These are phyloP conservation scores for Aldabrachelys gigantea DNA, from an alignment of 2,113 vertebrate species.

Conservation along the genomic window DNA sequence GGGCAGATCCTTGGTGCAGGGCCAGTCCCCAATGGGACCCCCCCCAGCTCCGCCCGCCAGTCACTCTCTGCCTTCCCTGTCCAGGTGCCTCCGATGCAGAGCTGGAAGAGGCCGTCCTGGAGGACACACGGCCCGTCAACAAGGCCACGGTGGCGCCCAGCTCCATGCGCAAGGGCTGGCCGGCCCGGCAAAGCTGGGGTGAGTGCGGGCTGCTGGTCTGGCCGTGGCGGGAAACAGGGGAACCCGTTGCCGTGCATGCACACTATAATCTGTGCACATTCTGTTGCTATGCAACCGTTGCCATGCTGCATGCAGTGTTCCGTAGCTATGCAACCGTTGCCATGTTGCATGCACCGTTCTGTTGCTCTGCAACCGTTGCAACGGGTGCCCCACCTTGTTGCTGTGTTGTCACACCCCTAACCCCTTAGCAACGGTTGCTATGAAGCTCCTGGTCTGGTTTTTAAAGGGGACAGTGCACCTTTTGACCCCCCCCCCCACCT, in stretches of 20 bases:
- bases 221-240: neutral
- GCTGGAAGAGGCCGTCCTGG: conserved; percentile 60
- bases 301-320: neutral
- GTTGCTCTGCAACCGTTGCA: neutral
- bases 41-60: neutral
- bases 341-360: neutral
- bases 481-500: neutral
- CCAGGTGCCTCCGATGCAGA: conserved; percentile 29
- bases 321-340: neutral
- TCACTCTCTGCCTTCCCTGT: neutral
- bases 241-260: neutral
- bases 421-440: neutral
- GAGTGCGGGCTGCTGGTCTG: neutral
- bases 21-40: neutral
- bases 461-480: too few species aligned
- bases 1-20: neutral
- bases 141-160: neutral
- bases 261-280: too few species aligned
- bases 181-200: conserved; percentile 23
- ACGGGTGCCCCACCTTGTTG: too few species aligned
- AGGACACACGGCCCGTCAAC: conserved; percentile 13
- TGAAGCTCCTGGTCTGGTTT: neutral
- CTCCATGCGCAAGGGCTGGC: conserved; percentile 26
- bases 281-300: neutral
- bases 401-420: neutral